A percentile compares a stretch with the other conserved stretches of the same genome.
Evolutionary conservation across 2,888 invertebrate genomes (phyloP).

Genomic region (Rhagium mordax): DNA sequence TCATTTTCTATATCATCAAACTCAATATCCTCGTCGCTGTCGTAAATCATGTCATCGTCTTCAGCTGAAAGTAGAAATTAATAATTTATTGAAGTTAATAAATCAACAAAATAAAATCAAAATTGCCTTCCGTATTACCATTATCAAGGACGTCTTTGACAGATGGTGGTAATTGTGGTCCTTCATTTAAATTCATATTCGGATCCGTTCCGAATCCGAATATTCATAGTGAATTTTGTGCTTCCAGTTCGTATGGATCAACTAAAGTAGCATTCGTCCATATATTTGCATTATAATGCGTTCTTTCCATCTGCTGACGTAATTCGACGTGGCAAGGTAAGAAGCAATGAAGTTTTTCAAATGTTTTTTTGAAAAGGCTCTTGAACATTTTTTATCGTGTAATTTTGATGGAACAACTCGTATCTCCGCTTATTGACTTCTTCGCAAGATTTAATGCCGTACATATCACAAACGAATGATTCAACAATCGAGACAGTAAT

Average conservation of each 20-base stretch:
- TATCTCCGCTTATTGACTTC: neutral
- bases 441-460: neutral
- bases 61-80: too few relatives aligned
- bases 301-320: conserved; percentile 23
- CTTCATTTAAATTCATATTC: conserved; percentile 28
- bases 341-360: conserved; percentile 31
- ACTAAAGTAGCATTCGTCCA: conserved; percentile 30
- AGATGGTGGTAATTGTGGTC: conserved; percentile 29
- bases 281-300: conserved; percentile 31
- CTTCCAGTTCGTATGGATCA: conserved; percentile 30
- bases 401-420: conserved; percentile 30
- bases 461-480: conserved; percentile 3
- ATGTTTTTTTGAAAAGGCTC: conserved; percentile 28
- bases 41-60: too few relatives aligned
- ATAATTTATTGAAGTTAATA: too few relatives aligned
- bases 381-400: conserved; percentile 33
- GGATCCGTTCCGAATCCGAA: conserved; percentile 18
- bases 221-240: conserved; percentile 6
- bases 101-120: too few relatives aligned
- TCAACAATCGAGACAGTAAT: neutral
- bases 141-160: conserved; percentile 30
- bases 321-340: conserved; percentile 32
- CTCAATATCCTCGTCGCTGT: too few relatives aligned
- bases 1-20: too few relatives aligned
- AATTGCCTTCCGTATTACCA: too few relatives aligned